Percentiles rank a stretch among this genome's conserved stretches.
Evolutionary conservation across 53 echinoderm and acorn worm genomes (phyloP).

Genomic region (Stichopus horrens): DNA sequence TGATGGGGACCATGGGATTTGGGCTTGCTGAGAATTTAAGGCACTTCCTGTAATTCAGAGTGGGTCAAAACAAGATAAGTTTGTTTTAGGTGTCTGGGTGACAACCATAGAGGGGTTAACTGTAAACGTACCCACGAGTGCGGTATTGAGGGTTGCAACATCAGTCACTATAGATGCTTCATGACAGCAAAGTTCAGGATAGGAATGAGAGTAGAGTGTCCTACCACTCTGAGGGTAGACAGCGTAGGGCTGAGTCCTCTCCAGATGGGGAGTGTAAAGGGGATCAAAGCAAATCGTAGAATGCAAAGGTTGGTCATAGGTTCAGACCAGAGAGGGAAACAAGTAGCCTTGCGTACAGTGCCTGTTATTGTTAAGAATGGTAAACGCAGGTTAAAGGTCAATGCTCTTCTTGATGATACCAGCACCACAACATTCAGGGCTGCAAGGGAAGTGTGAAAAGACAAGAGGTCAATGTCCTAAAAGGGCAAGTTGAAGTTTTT

Average conservation of each 20-base stretch:
- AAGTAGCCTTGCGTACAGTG: constrained; percentile 17
- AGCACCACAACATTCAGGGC: constrained; percentile 13
- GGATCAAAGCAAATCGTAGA: neutral
- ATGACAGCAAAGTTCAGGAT: neutral
- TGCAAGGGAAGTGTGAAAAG: neutral
- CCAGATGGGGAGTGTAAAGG: neutral
- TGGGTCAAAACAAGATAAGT: neutral
- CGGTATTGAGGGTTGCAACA: constrained; percentile 6
- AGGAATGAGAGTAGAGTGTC: neutral
- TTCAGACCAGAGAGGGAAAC: neutral
- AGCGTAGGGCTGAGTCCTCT: neutral
- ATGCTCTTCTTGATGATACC: constrained; percentile 40
- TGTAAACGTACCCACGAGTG: constrained; percentile 12
- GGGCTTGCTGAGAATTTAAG: neutral
- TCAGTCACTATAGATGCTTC: constrained; percentile 14
- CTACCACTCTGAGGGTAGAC: neutral
- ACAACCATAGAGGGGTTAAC: neutral
- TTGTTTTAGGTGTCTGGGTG: constrained; percentile 21
- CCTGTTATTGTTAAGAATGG: constrained; percentile 40
- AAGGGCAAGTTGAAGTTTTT: constrained; percentile 9
- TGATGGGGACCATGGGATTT: constrained; percentile 4
- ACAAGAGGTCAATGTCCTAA: constrained; percentile 28
- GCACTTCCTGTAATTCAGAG: neutral
- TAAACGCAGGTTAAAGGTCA: constrained; percentile 15
- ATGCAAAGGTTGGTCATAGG: constrained; percentile 12